phyloP scores from a whole-genome alignment of 2,797 vertebrate genomes.

The Ambastaia sidthimunki region DNA sequence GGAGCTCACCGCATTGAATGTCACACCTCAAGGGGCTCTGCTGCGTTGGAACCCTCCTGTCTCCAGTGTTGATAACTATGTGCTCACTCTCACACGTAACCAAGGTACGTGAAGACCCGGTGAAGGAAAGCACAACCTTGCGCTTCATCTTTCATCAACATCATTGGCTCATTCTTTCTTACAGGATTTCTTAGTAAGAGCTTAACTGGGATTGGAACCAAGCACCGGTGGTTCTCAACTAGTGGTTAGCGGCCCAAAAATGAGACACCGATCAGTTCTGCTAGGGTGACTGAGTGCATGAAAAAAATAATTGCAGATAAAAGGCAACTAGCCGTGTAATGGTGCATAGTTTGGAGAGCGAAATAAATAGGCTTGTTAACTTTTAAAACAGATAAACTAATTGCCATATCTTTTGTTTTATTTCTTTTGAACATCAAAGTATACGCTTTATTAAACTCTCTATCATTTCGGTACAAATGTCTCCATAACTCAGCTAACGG shows the following conservation, averaged over 20 bases:
- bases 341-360: not conserved
- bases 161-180: not conserved
- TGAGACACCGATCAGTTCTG: not conserved
- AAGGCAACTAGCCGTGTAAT: slow-evolving; percentile 16
- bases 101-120: slow-evolving; percentile 74
- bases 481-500: too few relatives aligned
- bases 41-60: slow-evolving; percentile 88
- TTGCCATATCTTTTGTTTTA: not conserved
- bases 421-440: not conserved
- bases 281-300: not conserved
- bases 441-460: not conserved
- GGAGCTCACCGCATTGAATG: slow-evolving; percentile 85
- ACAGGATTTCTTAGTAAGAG: not conserved
- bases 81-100: slow-evolving; percentile 85
- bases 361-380: not conserved
- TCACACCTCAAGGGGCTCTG: slow-evolving; percentile 90
- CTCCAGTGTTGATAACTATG: slow-evolving; percentile 89
- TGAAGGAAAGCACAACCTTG: not conserved
- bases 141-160: not conserved
- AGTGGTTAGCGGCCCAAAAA: not conserved
- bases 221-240: not conserved
- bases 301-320: not conserved
- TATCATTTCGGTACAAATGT: too few relatives aligned
- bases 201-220: not conserved
- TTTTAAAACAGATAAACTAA: not conserved